Evolutionary conservation across 2,888 invertebrate species (phyloP).

Genomic region (Drosophila paracracens): DNA sequence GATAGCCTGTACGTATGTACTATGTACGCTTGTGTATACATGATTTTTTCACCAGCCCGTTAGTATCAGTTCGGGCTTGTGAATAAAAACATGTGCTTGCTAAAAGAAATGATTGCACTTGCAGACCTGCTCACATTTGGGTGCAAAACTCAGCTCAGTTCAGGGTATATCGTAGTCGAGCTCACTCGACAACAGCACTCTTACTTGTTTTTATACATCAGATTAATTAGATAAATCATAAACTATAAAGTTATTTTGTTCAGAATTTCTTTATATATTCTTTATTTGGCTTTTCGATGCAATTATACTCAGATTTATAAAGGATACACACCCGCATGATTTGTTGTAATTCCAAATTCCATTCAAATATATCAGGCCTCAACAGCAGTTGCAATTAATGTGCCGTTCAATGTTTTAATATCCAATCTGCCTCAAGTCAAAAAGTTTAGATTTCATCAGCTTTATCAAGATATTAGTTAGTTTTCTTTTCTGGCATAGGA

Average conservation of each 20-base stretch:
- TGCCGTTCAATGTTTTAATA: neutral
- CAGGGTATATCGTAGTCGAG: too few species aligned
- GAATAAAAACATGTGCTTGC: too few species aligned
- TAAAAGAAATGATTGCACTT: too few species aligned
- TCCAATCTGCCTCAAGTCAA: neutral
- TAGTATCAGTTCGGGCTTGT: too few species aligned
- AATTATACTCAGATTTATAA: neutral
- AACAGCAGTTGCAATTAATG: neutral
- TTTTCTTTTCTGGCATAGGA: neutral
- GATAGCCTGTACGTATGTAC: too few species aligned
- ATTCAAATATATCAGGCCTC: neutral
- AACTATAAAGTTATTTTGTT: neutral
- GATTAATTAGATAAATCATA: neutral
- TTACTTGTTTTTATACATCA: neutral
- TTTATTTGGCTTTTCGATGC: neutral
- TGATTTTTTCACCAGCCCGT: too few species aligned
- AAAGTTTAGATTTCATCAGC: neutral
- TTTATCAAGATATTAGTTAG: neutral
- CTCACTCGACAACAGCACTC: too few species aligned
- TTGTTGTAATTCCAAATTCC: neutral
- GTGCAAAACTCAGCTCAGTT: too few species aligned
- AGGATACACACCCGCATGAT: neutral
- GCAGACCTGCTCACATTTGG: too few species aligned
- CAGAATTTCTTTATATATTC: neutral
- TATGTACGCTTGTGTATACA: too few species aligned